Base-by-base conservation (phyloP, 64 coral and sea anemone species). In the Pocillopora verrucosa region DNA sequence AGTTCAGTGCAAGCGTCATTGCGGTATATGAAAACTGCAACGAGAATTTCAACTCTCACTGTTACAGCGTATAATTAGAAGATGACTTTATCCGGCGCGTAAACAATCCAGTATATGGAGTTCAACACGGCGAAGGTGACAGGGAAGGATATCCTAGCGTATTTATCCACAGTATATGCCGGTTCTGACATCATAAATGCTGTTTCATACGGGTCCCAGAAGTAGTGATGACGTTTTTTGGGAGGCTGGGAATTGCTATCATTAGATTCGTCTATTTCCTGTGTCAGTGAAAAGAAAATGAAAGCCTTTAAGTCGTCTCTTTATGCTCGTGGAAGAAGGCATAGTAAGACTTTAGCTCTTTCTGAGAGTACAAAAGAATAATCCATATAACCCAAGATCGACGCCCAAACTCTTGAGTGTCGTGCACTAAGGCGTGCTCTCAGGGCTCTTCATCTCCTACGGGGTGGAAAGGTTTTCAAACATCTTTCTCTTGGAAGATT, bases 11-110 rank as follows among this genome's bases (percentile, higher is more conserved):
- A 51, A 51, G 41, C 41, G 41, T 51, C 7, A 51, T 51, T 51
- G 41, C 41, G 41, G 41, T 7, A 51, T 51, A 51, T 30, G 41
- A 7, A 51, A 7, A 51, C 41, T 3, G 7, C 7, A 7, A 4
- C 41, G 22, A 77, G 19, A 1, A 14, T 10, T 45, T 41, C 15
- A 9, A 1, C 34, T 36, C 36, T 12, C 61, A 20, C 80, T 16
- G 9, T 51, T 51, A 51, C 41, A 7, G 2, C 11, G 61, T 26
- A 34, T 67, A 19, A 22, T 76, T 41, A 96, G 88, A 96, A 96
- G 41, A 96, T 96, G 59, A 96, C 92, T 87, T 91, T 92, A 61
- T 96, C 94, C 0, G 94, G 94, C 79, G 94, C 94, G 76, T 96
- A 96, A 1, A 96, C 82, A 76, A 96, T 96, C 94, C 94, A 96